These are phyloP conservation scores for Hephaestus fuliginosus DNA, from an alignment of 2,797 vertebrate genomes.

Conservation along the genomic window DNA sequence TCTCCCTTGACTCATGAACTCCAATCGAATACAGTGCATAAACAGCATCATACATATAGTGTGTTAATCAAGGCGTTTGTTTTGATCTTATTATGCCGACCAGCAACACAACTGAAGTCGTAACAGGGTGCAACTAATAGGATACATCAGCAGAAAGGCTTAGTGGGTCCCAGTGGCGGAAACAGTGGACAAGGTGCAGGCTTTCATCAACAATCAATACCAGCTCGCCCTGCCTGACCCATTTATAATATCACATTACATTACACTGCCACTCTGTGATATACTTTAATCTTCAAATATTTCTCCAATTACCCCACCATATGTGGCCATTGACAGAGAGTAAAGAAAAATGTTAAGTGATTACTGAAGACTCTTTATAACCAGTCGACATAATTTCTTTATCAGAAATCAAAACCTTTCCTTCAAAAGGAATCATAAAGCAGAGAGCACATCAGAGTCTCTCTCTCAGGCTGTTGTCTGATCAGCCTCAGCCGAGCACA, in stretches of 20 bases:
- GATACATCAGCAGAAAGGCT: constrained; percentile 58
- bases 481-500: constrained; percentile 30
- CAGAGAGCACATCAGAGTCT: constrained; percentile 23
- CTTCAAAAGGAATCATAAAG: constrained; percentile 1
- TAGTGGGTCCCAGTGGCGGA: constrained; percentile 50
- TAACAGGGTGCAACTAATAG: constrained; percentile 41
- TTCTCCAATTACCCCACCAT: background rate
- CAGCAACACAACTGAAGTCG: constrained; percentile 20
- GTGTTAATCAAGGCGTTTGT: constrained; percentile 5
- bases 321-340: background rate
- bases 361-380: background rate
- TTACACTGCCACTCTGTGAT: constrained; percentile 1
- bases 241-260: constrained; percentile 46
- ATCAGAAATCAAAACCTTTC: constrained; percentile 28
- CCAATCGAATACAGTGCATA: background rate
- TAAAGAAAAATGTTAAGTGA: background rate
- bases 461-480: constrained; percentile 14
- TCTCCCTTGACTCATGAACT: background rate
- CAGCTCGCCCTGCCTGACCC: constrained; percentile 26
- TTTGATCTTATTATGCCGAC: constrained; percentile 20
- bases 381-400: constrained; percentile 16
- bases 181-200: constrained; percentile 45
- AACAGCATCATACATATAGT: background rate
- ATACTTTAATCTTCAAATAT: constrained; percentile 20
- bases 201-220: constrained; percentile 71